Conservation (phyloP, 2,113 vertebrate species). For the Oceanites oceanicus region DNA sequence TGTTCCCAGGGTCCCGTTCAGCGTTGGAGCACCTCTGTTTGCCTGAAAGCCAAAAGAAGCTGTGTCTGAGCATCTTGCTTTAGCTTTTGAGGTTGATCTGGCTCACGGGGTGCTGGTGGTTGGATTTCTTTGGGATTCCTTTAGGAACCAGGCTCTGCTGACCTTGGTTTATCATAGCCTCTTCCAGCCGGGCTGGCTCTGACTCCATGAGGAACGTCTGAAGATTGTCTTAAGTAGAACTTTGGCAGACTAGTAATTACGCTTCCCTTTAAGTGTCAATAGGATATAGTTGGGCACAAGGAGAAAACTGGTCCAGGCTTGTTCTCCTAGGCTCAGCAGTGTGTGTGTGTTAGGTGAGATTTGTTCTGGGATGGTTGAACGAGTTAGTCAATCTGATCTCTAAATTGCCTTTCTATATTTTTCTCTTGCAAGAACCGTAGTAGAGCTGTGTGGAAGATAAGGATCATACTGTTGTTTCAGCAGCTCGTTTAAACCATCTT, state of each 20-base stretch:
- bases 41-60: background rate
- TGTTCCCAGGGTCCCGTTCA: too few relatives aligned
- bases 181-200: background rate
- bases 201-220: background rate
- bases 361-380: background rate
- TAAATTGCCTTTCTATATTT: slow-evolving; percentile 6
- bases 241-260: background rate
- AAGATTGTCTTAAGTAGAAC: background rate
- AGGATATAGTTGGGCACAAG: background rate
- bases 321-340: slow-evolving; percentile 32
- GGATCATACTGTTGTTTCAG: slow-evolving; percentile 6
- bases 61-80: background rate
- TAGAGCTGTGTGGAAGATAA: slow-evolving; percentile 4
- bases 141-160: background rate
- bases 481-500: background rate
- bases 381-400: background rate
- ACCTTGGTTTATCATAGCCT: background rate
- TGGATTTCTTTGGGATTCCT: background rate
- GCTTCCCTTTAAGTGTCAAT: background rate
- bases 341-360: background rate
- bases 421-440: background rate
- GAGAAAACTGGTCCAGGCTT: slow-evolving; percentile 20
- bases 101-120: background rate
- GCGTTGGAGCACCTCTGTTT: background rate
- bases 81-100: background rate